Base-by-base conservation (phyloP, 2,888 invertebrate species). In the Cerastis leucographa region DNA sequence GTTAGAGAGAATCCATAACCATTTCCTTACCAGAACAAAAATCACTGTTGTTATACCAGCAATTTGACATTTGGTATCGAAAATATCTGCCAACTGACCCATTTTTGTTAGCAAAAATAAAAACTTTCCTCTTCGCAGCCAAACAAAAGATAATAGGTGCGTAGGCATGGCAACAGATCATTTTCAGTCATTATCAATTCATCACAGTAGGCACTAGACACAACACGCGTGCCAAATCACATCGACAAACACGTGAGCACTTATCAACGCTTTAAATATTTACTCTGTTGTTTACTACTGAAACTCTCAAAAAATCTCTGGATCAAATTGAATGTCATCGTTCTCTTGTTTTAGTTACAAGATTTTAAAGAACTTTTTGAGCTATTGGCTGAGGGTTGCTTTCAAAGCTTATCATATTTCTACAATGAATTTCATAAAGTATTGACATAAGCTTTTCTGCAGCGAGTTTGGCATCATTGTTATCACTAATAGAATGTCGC, bases 121-220 rank as follows among this genome's bases (percentile, higher is more conserved):
- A 69, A 65, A 65, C 59, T 46, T 46, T 80, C 42, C 59, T 61
- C 35, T 19, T 14, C 9, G 0, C 4, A 56, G 25, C 2, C 29
- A 68, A 68, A 71, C 46, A 81, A 71, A 77, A 35, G 25, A n/a
- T 59, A 40, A 65, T 71, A 66, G 40, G 67, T 9, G 19, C 2
- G 51, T 77, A 35, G 14, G 51, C 82, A 67, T 77, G 22, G 77
- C 14, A 81, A 81, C 81, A 65, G 46, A 46, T 54, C 46, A n/a
- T 51, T 80, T 29, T 46, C 29, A 29, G 19, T 56, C n/a, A 5
- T 59, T 79, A 79, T 73, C 67, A 73, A 59, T 59, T 51, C n/a
- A 71, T 68, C 54, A 72, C 64, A 11, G 40, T 42, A 35, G 35
- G 17, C 11, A n/a, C 22, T 62, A 19, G 25, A 12, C 9, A 14